Evolutionary conservation across 1,140 invertebrate species (phyloP), one percentile per base, ranked within the genome.

Genomic region (Protaetia brevitarsis): DNA sequence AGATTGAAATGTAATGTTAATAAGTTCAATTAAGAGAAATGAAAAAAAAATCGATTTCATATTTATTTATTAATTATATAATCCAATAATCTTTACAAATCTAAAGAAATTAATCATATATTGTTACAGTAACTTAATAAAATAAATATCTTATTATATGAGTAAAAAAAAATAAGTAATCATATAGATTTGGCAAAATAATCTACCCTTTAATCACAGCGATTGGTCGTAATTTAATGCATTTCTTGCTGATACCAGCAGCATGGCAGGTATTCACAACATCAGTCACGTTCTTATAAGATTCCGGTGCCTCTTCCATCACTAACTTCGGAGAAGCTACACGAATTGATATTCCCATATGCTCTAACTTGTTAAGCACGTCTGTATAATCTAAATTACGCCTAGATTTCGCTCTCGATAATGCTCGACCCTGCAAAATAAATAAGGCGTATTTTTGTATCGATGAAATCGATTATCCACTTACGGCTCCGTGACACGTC

Each of bases 271-370:
- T 99, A 79, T 99, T 88, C 0, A 99, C 98, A 45, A 99, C 98
- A 84, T 99, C 97, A 1, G 96, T 98, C 0, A 99, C 98, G 86
- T 99, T 96, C 82, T 99, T 99, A 79, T 99, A 99, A 0, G 96
- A 98, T 79, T 99, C 96, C 0, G 98, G 98, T 51, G 97, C 95
- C 84, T 99, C 98, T 84, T 99, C 98, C 97, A 99, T 99, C 0
- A 99, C 96, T 64, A 99, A 82, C 82, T 99, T 99, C 0, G 98
- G 98, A 10, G 97, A 99, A 26, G 98, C 98, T 0, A 99, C 95
- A 77, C 98, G 84, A 67, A 99, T 99, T 1, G 96, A 93, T 72
- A 98, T 99, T n/a, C 96, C 96, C 82, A 94, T 87, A 41, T 87
- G 80, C 72, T 96, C 87, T 36, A 99, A 79, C 77, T 94, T 93